Percentiles rank a stretch among this genome's conserved stretches.
Evolutionary conservation across 2,113 vertebrate species (phyloP).

Genomic region (Stegostoma tigrinum): DNA sequence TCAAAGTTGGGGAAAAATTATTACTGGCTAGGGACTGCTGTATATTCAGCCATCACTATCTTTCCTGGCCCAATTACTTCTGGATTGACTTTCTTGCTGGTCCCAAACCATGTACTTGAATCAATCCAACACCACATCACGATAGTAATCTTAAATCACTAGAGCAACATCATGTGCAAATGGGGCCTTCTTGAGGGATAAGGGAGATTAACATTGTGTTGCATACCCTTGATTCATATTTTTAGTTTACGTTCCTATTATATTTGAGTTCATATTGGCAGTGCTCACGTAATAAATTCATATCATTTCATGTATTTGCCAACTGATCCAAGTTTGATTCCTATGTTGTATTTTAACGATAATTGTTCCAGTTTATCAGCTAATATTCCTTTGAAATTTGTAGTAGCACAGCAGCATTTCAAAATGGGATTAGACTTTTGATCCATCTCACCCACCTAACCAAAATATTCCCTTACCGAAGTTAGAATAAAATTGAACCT

Average conservation of each 20-base stretch:
- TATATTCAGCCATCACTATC: neutral
- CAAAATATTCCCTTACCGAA: neutral
- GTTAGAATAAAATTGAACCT: neutral
- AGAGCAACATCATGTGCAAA: neutral
- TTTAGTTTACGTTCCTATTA: neutral
- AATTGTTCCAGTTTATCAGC: neutral
- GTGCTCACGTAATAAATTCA: neutral
- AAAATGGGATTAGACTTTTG: neutral
- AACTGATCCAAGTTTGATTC: neutral
- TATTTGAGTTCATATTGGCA: neutral
- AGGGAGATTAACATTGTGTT: neutral
- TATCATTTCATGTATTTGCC: neutral
- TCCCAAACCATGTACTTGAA: neutral
- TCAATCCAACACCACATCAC: neutral
- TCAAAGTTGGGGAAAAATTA: constrained; percentile 2
- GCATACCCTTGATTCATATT: neutral
- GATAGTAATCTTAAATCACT: neutral
- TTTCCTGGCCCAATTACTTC: neutral
- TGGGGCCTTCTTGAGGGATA: neutral
- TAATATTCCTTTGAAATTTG: neutral
- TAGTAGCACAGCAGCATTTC: neutral
- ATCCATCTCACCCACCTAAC: neutral
- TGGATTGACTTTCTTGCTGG: neutral
- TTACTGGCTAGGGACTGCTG: neutral
- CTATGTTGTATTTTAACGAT: neutral